These are phyloP conservation scores for Morone chrysops DNA, from an alignment of 2,113 vertebrate genomes.

Conservation along the genomic window DNA sequence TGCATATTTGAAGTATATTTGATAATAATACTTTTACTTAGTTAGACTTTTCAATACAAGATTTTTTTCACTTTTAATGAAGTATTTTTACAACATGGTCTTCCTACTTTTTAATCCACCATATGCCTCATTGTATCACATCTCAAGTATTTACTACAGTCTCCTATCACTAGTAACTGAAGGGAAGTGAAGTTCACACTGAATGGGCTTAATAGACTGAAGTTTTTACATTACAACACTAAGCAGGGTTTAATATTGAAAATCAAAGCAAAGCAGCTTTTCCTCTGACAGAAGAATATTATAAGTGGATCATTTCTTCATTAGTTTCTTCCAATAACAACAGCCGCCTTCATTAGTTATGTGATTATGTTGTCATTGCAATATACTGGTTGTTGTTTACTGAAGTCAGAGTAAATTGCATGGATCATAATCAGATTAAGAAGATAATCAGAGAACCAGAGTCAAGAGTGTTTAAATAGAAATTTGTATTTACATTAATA, in stretches of 20 bases:
- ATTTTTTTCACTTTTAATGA: not conserved
- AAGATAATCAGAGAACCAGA: conserved; percentile 39
- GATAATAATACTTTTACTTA: not conserved
- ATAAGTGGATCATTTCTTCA: not conserved
- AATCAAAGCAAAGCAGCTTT: not conserved
- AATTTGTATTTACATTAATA: conserved; percentile 99
- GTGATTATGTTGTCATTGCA: conserved; percentile 6
- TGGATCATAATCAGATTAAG: not conserved
- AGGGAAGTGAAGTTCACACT: not conserved
- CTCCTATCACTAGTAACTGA: not conserved
- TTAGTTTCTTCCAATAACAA: conserved; percentile 2
- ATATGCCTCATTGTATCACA: too few relatives aligned
- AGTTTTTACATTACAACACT: not conserved
- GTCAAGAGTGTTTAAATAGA: conserved; percentile 91
- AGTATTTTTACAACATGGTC: not conserved
- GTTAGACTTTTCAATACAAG: not conserved
- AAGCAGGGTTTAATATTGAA: not conserved
- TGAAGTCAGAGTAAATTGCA: not conserved
- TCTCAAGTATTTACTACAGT: not conserved
- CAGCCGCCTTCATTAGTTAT: not conserved
- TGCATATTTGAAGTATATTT: not conserved
- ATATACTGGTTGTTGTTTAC: conserved; percentile 3
- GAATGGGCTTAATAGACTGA: not conserved
- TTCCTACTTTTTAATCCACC: too few relatives aligned
- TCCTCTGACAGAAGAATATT: not conserved